Evolutionary conservation across 2,113 vertebrate species (phyloP).

Genomic region (Coregonus clupeaformis): DNA sequence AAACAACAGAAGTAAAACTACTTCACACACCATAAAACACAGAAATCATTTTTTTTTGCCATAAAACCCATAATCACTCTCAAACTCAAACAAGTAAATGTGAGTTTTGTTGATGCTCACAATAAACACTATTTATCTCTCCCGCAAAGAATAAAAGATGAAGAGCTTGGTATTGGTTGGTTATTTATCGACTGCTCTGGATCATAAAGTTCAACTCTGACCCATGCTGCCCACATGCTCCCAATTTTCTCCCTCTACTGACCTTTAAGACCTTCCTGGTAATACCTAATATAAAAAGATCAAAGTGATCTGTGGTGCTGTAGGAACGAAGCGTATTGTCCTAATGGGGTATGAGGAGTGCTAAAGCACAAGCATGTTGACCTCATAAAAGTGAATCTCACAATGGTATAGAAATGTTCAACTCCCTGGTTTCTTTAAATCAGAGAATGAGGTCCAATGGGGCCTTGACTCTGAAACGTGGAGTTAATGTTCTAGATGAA

Average conservation of each 20-base stretch:
- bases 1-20: slow-evolving; percentile 26
- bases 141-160: slow-evolving; percentile 26
- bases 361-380: slow-evolving; percentile 76
- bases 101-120: slow-evolving; percentile 55
- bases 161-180: slow-evolving; percentile 61
- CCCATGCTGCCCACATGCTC: slow-evolving; percentile 81
- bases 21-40: slow-evolving; percentile 27
- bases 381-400: slow-evolving; percentile 37
- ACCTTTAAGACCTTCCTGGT: slow-evolving; percentile 83
- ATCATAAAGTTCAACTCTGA: slow-evolving; percentile 81
- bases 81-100: slow-evolving; percentile 58
- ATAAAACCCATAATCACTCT: slow-evolving; percentile 39
- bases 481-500: neutral
- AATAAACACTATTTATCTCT: slow-evolving; percentile 43
- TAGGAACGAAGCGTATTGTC: slow-evolving; percentile 84
- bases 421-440: neutral
- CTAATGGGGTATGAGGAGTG: slow-evolving; percentile 75
- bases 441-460: neutral
- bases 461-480: neutral
- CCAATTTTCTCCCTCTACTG: slow-evolving; percentile 81
- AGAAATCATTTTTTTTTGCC: slow-evolving; percentile 18
- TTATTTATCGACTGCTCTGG: slow-evolving; percentile 82
- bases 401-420: slow-evolving; percentile 17
- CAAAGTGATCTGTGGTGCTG: slow-evolving; percentile 81
- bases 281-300: slow-evolving; percentile 90